These are phyloP conservation scores for Brachionus sp. DNA, from an alignment of 1,140 invertebrate genomes.

Conservation along the genomic window DNA sequence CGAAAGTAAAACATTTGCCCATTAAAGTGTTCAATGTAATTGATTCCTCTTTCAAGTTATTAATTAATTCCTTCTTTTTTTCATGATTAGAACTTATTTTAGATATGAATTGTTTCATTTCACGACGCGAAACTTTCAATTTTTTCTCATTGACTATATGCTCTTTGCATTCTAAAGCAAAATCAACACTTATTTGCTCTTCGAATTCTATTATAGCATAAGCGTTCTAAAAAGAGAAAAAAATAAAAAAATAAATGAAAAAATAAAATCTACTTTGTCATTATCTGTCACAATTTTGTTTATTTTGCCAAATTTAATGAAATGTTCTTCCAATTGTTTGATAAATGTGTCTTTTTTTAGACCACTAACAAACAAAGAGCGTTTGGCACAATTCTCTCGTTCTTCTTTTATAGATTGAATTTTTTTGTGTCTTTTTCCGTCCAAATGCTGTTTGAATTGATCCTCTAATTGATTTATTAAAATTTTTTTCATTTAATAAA, in stretches of 20 bases:
- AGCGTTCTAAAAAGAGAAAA: not conserved
- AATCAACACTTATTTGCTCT: not conserved
- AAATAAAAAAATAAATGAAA: not conserved
- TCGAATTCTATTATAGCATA: conserved; percentile 42
- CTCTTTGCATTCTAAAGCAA: not conserved
- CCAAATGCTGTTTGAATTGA: conserved; percentile 42
- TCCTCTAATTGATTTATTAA: not conserved
- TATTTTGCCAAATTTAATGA: conserved; percentile 29
- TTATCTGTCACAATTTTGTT: conserved; percentile 18
- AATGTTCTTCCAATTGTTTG: conserved; percentile 33
- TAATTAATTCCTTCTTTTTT: conserved; percentile 30
- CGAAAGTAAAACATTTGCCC: conserved; percentile 13
- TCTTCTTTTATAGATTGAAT: conserved; percentile 21
- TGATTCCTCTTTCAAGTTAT: conserved; percentile 26
- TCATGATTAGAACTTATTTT: not conserved
- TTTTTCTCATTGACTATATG: conserved; percentile 18
- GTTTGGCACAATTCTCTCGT: conserved; percentile 9
- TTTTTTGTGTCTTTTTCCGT: conserved; percentile 39
- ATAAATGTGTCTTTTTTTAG: conserved; percentile 36
- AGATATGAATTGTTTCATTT: conserved; percentile 34
- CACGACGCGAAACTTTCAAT: not conserved
- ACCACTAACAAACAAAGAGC: conserved; percentile 8
- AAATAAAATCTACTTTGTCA: not conserved
- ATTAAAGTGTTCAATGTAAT: not conserved
- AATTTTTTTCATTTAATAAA: not conserved